phyloP scores from a whole-genome alignment of 2,888 invertebrate species.

The Pyrrhosoma nymphula region DNA sequence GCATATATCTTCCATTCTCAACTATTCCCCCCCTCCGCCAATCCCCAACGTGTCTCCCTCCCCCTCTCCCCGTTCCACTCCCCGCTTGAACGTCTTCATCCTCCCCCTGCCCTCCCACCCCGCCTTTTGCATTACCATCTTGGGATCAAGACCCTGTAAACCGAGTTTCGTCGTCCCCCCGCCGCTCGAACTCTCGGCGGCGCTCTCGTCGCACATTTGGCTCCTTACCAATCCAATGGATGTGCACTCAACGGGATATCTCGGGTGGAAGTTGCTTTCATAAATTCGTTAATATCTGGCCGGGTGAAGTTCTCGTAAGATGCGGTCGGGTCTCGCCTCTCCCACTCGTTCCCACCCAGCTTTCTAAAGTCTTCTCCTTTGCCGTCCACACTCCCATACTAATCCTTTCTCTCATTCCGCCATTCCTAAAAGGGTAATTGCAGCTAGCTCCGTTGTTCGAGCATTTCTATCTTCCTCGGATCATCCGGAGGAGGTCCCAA shows the following conservation, averaged over 20 bases:
- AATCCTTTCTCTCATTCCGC: background rate
- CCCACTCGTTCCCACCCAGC: background rate
- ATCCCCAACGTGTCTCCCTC: background rate
- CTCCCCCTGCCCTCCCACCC: background rate
- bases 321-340: background rate
- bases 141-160: constrained; percentile 56
- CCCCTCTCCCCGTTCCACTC: background rate
- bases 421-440: background rate
- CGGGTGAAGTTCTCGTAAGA: background rate
- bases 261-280: constrained; percentile 42
- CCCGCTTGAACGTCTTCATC: background rate
- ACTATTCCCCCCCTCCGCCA: background rate
- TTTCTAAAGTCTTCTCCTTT: too few relatives aligned
- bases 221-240: constrained; percentile 42
- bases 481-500: background rate
- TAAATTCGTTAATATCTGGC: constrained; percentile 52
- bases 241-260: constrained; percentile 48
- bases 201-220: constrained; percentile 32
- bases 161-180: background rate
- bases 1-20: constrained; percentile 3
- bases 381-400: background rate
- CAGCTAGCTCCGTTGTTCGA: background rate
- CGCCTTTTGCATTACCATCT: constrained; percentile 19
- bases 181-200: background rate
- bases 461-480: background rate